These are phyloP conservation scores for Seriola quinqueradiata DNA, from an alignment of 2,113 vertebrate genomes.

Conservation along the genomic window DNA sequence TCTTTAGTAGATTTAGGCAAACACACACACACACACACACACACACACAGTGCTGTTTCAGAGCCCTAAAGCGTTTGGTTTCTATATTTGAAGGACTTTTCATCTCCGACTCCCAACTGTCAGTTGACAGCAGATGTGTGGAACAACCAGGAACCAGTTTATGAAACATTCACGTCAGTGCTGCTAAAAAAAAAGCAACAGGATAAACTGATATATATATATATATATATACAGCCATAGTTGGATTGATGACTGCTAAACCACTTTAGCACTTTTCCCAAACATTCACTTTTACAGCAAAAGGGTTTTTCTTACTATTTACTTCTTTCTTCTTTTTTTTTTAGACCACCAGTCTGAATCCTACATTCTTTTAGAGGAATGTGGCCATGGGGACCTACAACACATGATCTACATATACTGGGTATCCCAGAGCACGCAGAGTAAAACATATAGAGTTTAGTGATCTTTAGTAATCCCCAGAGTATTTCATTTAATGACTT, in stretches of 20 bases:
- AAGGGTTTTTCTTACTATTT: neutral
- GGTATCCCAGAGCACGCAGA: constrained; percentile 32
- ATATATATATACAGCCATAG: constrained; percentile 25
- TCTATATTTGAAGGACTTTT: neutral
- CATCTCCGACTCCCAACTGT: constrained; percentile 20
- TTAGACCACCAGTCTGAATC: neutral
- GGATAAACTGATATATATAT: constrained; percentile 17
- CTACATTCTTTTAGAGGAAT: neutral
- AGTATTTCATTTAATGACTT: constrained; percentile 9
- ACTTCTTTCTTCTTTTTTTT: neutral
- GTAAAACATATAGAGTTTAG: constrained; percentile 2
- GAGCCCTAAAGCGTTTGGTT: constrained; percentile 53
- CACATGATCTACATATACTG: constrained; percentile 36
- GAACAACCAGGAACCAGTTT: constrained; percentile 34
- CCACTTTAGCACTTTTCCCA: constrained; percentile 61
- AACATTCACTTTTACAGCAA: constrained; percentile 36
- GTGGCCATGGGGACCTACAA: constrained; percentile 31
- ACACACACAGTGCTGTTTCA: neutral
- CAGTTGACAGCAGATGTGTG: constrained; percentile 16
- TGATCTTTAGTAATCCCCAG: constrained; percentile 1
- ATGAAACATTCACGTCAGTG: neutral
- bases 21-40: neutral
- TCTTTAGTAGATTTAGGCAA: constrained; percentile 27
- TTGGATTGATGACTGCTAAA: constrained; percentile 33
- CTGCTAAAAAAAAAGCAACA: constrained; percentile 38